phyloP scores from a whole-genome alignment of 2,888 invertebrate species.

The Heteropelma amictum region DNA sequence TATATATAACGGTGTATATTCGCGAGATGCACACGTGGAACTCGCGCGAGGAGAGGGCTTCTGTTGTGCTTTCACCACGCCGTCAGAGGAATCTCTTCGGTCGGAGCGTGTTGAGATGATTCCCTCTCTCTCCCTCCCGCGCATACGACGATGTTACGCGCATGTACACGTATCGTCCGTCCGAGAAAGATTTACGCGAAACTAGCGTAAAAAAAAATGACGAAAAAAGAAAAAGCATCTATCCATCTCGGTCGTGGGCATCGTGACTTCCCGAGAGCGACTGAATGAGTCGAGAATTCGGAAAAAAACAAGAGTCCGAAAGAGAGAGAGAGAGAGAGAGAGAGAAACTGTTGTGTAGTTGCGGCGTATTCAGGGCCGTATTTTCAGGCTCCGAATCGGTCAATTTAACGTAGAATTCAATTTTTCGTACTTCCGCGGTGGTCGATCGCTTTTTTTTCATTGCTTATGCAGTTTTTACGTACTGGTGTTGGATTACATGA shows the following conservation, averaged over 20 bases:
- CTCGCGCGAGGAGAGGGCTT: slow-evolving; percentile 18
- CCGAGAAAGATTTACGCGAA: slow-evolving; percentile 28
- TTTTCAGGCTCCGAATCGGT: neutral
- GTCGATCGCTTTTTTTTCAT: too few relatives aligned
- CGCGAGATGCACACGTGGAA: slow-evolving; percentile 10
- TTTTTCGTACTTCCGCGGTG: neutral
- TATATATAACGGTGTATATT: neutral
- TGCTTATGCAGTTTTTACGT: too few relatives aligned
- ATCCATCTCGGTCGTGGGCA: neutral
- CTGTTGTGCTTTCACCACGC: slow-evolving; percentile 45
- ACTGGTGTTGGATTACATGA: too few relatives aligned
- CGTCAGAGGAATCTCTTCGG: slow-evolving; percentile 19
- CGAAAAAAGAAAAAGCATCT: too few relatives aligned
- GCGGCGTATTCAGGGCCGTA: slow-evolving; percentile 21
- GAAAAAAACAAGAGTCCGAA: neutral
- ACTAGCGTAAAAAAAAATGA: slow-evolving; percentile 20
- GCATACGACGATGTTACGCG: slow-evolving; percentile 2
- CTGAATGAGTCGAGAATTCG: slow-evolving; percentile 21
- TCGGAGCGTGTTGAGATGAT: slow-evolving; percentile 9
- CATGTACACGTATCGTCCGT: neutral
- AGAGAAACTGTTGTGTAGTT: slow-evolving; percentile 19
- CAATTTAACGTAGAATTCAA: neutral
- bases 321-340: neutral
- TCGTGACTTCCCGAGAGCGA: neutral
- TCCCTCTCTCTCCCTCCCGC: slow-evolving; percentile 6